These are phyloP conservation scores for Notamacropus eugenii DNA, from an alignment of 2,797 vertebrate species.

Conservation along the genomic window DNA sequence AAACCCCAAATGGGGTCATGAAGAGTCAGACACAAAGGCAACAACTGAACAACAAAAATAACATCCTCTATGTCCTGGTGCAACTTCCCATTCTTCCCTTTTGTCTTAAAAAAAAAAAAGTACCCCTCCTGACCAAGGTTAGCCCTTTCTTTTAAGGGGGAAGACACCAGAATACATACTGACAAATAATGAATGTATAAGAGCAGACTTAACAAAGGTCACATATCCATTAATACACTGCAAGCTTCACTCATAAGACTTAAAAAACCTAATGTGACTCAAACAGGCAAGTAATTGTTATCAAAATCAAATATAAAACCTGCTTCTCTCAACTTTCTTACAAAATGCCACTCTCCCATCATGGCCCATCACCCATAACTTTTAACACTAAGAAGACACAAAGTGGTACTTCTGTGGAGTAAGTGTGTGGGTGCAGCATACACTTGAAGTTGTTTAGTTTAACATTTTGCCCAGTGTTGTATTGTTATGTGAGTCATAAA, in stretches of 20 bases:
- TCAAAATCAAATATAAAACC: not conserved
- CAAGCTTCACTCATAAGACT: not conserved
- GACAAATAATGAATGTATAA: not conserved
- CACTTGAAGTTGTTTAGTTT: not conserved
- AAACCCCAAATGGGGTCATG: no score
- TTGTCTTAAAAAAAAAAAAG: not conserved
- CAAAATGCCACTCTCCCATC: not conserved
- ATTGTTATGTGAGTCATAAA: not conserved
- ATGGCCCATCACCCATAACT: not conserved
- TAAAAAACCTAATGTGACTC: not conserved
- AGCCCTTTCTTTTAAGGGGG: not conserved
- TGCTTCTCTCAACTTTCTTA: not conserved
- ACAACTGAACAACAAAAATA: not conserved
- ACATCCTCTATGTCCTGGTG: not conserved
- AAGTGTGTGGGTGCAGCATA: not conserved
- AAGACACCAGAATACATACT: not conserved
- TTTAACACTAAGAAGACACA: not conserved
- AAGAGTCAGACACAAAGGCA: not conserved
- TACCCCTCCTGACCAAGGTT: no score
- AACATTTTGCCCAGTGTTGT: not conserved
- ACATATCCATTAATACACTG: not conserved
- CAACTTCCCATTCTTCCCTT: not conserved
- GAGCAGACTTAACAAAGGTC: not conserved
- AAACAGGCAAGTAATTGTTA: not conserved
- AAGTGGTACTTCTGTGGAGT: not conserved